phyloP scores from a whole-genome alignment of 2,797 vertebrate species.

The Eulemur albifrons region DNA sequence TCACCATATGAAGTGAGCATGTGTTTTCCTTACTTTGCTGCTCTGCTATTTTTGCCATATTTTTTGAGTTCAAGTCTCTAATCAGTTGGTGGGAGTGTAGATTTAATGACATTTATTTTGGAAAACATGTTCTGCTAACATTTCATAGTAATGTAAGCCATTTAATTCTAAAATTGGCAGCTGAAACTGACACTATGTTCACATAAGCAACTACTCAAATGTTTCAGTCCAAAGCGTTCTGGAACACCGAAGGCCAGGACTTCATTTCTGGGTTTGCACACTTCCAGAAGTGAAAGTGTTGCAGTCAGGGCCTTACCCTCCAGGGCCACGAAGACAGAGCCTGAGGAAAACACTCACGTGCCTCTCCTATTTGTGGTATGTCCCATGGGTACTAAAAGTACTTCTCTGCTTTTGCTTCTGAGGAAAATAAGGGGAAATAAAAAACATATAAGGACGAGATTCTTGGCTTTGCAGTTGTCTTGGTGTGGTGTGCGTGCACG shows the following conservation, averaged over 20 bases:
- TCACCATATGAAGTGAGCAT: constrained; percentile 44
- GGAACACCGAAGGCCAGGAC: not conserved
- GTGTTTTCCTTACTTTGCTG: constrained; percentile 61
- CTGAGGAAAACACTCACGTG: not conserved
- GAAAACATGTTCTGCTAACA: constrained; percentile 71
- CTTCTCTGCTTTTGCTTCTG: not conserved
- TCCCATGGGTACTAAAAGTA: not conserved
- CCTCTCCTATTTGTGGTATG: not conserved
- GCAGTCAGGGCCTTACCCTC: not conserved
- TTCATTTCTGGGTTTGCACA: not conserved
- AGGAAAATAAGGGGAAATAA: not conserved
- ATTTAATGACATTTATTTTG: constrained; percentile 77
- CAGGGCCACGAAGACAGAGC: rapidly evolving
- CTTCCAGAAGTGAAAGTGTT: not conserved
- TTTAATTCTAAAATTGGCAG: constrained; percentile 71
- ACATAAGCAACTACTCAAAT: constrained; percentile 35
- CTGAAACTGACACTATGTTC: constrained; percentile 31
- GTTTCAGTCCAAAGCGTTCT: constrained; percentile 6
- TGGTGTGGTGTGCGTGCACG: not conserved
- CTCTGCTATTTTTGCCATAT: constrained; percentile 58
- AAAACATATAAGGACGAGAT: not conserved
- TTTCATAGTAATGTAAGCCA: constrained; percentile 55
- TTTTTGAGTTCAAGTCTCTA: constrained; percentile 70
- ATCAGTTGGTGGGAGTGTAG: constrained; percentile 68
- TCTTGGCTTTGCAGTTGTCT: not conserved